Conservation (phyloP, 2,888 invertebrate species). For the Cinara cedri region DNA sequence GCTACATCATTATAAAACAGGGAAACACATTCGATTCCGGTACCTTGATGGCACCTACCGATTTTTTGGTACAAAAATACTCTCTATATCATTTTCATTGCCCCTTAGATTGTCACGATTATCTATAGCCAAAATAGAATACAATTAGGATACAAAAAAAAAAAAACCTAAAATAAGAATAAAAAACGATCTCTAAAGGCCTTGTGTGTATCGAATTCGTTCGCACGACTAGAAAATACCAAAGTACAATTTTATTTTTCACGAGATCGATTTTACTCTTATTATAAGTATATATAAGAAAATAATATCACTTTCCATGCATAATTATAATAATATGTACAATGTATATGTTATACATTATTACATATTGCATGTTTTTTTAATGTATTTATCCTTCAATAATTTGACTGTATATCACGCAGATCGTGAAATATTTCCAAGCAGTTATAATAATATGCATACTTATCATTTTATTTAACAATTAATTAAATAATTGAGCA, state of each 20-base stretch:
- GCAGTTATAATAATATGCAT: no score
- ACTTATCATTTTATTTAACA: no score
- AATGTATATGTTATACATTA: neutral
- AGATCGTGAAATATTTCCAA: no score
- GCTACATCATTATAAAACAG: neutral
- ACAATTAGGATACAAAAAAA: neutral
- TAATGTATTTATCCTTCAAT: neutral
- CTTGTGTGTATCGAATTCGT: conserved; percentile 20
- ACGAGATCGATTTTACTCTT: conserved; percentile 1
- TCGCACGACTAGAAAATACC: conserved; percentile 41
- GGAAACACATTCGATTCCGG: conserved; percentile 13
- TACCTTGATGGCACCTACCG: neutral
- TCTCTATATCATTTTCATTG: neutral
- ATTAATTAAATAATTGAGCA: no score
- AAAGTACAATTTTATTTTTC: conserved; percentile 19
- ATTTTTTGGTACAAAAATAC: neutral
- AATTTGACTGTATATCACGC: neutral
- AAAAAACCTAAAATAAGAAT: neutral
- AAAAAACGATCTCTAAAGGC: conserved; percentile 10
- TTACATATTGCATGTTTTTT: conserved; percentile 3
- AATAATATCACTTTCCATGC: conserved; percentile 5
- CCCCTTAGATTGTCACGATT: neutral
- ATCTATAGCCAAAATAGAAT: no score
- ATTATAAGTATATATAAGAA: no score
- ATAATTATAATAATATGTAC: conserved; percentile 18